phyloP scores from a whole-genome alignment of 2,797 vertebrate species.

The Oreochromis mossambicus region DNA sequence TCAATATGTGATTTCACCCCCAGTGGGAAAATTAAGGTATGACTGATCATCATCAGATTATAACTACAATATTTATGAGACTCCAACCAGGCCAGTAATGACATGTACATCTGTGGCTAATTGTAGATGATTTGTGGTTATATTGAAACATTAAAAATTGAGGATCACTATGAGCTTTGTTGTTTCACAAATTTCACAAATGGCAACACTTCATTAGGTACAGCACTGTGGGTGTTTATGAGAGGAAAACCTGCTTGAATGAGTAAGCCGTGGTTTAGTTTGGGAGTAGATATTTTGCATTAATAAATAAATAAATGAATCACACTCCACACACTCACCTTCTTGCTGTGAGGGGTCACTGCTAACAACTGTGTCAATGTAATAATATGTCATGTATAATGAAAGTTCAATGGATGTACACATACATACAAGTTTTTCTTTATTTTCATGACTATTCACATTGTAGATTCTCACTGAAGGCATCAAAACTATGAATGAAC shows the following conservation, averaged over 20 bases:
- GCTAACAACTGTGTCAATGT: background rate
- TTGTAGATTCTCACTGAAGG: background rate
- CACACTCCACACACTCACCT: background rate
- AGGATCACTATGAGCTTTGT: background rate
- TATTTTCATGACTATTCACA: background rate
- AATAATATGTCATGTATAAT: background rate
- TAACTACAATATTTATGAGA: constrained; percentile 14
- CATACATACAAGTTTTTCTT: background rate
- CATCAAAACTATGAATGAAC: background rate
- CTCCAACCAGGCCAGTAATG: background rate
- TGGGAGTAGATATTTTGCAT: background rate
- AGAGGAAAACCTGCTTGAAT: background rate
- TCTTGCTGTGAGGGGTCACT: background rate
- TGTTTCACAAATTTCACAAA: background rate
- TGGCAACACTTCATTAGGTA: background rate
- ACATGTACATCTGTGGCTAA: constrained; percentile 13
- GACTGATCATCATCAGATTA: constrained; percentile 33
- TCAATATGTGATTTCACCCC: constrained; percentile 49
- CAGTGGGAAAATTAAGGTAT: constrained; percentile 17
- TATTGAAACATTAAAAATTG: background rate
- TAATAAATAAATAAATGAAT: background rate
- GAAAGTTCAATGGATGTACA: background rate
- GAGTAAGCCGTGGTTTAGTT: background rate
- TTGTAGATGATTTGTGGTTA: background rate
- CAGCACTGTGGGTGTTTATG: background rate